Base-by-base conservation (phyloP, 1,140 invertebrate species). In the Papilio xuthus region DNA sequence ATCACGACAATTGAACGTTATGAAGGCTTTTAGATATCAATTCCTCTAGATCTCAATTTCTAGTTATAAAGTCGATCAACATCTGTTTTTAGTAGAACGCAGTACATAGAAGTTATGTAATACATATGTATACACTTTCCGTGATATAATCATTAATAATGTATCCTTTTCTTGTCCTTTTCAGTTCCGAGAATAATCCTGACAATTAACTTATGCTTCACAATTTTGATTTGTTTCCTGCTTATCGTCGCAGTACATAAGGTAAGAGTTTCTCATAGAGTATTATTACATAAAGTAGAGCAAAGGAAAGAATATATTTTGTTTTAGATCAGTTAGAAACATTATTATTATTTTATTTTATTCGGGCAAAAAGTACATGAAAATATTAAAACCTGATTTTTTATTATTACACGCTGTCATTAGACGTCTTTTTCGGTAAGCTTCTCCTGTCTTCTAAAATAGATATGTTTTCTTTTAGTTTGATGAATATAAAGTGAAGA, bases 131-230 rank as follows among this genome's bases (percentile, higher is more conserved):
- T 37, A 56, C 26, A 63, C 0, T 67, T 20, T 63, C 47, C 44
- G 28, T 42, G 15, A 23, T 77, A 77, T 41, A 13, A 60, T 32
- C 42, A 6, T 6, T 56, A 56, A 23, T 28, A 37, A 28, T 69
- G 37, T 79, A 73, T 72, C 26, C 74, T 70, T 78, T 79, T n/a
- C 76, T 79, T 84, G 78, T 44, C 79, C 78, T 85, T 95, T 94
- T 85, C 94, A 95, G 96, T 97, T 92, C 91, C 92, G 20, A 96
- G 96, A 93, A 97, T 97, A 77, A 97, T 97, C 81, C 92, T 97
- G n/a, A 95, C 95, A 0, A 95, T 97, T 56, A 97, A 97, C 90
- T 94, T 97, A n/a, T 95, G 95, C 60, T 97, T 97, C 96, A 97
- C 97, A 12, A 96, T 97, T 41, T 88, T 97, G 18, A 97, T 97